Percentiles rank a stretch among this genome's conserved stretches.
Conservation (phyloP, 2,797 vertebrate species). For the Fringilla coelebs region DNA sequence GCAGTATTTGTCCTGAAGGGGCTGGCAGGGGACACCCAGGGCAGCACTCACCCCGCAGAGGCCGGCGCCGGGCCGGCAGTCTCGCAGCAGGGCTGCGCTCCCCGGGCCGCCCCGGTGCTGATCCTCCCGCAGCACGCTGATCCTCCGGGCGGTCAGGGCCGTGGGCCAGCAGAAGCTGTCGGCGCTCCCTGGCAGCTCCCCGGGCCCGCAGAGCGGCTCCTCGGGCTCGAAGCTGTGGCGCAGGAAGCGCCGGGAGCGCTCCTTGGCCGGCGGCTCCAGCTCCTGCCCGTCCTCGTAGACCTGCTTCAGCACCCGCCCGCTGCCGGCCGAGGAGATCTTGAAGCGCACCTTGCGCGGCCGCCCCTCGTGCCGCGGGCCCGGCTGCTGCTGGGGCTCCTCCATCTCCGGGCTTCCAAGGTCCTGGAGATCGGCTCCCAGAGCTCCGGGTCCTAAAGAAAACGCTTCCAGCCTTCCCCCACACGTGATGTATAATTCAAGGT, state of each 20-base stretch:
- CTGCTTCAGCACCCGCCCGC: conserved; percentile 91
- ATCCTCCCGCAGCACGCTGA: conserved; percentile 88
- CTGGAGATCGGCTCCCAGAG: neutral
- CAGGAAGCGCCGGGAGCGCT: conserved; percentile 86
- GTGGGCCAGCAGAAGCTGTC: conserved; percentile 70
- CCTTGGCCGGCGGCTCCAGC: conserved; percentile 88
- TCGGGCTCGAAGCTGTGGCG: conserved; percentile 83
- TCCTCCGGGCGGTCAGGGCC: conserved; percentile 87
- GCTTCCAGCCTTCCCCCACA: conserved; percentile 26
- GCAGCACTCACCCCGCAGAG: conserved; percentile 63
- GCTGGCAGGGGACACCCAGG: neutral
- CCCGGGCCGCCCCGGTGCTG: conserved; percentile 68
- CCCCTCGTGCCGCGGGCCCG: conserved; percentile 74
- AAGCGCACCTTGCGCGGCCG: conserved; percentile 93
- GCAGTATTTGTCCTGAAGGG: too few species aligned
- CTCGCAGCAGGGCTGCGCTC: conserved; percentile 52
- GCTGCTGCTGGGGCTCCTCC: conserved; percentile 84
- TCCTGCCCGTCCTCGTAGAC: conserved; percentile 96
- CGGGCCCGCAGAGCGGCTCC: conserved; percentile 76
- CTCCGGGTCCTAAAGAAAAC: neutral
- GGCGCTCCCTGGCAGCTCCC: conserved; percentile 52
- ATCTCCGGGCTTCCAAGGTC: conserved; percentile 59
- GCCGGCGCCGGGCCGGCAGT: conserved; percentile 59
- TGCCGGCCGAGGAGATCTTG: conserved; percentile 92
- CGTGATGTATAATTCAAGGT: conserved; percentile 83